A percentile compares a stretch with the other conserved stretches of the same genome.
Evolutionary conservation across 2,113 vertebrate genomes (phyloP).

Genomic region (Prolemur simus): DNA sequence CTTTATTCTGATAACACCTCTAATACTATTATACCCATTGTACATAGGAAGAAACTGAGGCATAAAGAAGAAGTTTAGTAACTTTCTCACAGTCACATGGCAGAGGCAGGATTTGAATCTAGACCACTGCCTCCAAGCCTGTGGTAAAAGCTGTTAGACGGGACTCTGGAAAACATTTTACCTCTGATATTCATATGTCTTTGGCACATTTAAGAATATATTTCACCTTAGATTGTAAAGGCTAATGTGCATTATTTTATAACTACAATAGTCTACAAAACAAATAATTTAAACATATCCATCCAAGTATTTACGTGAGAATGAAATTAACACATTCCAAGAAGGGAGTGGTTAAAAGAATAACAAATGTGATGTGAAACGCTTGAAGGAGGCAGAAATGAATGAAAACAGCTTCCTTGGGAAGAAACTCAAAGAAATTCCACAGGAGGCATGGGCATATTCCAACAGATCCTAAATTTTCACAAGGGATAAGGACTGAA

Average conservation of each 20-base stretch:
- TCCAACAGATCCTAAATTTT: not conserved
- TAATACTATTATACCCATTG: not conserved
- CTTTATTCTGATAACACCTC: not conserved
- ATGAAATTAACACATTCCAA: not conserved
- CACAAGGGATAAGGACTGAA: not conserved
- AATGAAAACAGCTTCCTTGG: not conserved
- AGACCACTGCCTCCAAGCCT: not conserved
- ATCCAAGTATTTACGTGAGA: not conserved
- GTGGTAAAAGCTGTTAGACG: not conserved
- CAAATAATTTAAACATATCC: not conserved
- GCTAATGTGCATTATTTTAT: not conserved
- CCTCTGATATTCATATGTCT: not conserved
- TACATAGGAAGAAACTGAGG: not conserved
- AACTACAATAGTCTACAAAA: not conserved
- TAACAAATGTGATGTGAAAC: not conserved
- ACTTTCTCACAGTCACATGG: not conserved
- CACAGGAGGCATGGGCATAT: not conserved
- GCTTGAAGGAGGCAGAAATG: not conserved
- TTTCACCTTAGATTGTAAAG: not conserved
- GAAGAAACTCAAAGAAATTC: not conserved
- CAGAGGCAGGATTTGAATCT: not conserved
- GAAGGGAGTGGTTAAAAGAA: not conserved
- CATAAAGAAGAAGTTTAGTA: not conserved
- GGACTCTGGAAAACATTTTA: not conserved
- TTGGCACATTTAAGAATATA: not conserved